Evolutionary conservation across 2,797 vertebrate species (phyloP).

Genomic region (Anas capensis): DNA sequence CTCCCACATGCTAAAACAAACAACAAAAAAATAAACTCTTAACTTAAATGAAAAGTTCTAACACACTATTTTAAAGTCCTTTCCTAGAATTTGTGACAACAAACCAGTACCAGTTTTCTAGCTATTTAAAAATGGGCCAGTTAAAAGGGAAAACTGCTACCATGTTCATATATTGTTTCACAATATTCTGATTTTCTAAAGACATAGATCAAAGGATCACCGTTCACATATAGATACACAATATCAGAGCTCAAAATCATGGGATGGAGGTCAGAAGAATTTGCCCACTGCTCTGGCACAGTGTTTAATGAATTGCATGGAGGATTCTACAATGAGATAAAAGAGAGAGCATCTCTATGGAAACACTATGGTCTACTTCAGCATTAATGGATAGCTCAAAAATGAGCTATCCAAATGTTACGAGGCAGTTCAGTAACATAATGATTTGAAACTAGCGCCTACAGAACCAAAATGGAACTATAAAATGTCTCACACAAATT

Average conservation of each 20-base stretch:
- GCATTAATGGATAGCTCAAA: background rate
- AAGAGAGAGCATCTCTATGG: conserved; percentile 62
- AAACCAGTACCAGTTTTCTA: background rate
- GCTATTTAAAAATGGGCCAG: background rate
- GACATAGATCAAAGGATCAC: background rate
- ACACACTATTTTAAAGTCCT: background rate
- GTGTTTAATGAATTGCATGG: conserved; percentile 21
- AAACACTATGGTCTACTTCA: conserved; percentile 63
- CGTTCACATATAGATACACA: background rate
- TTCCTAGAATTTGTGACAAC: background rate
- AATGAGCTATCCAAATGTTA: conserved; percentile 50
- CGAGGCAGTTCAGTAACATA: conserved; percentile 30
- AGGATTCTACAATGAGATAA: conserved; percentile 42
- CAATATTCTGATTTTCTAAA: background rate
- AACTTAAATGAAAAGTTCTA: conserved; percentile 5
- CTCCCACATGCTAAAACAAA: background rate
- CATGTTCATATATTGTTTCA: background rate
- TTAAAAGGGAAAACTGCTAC: background rate
- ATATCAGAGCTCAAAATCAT: background rate
- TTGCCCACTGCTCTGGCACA: background rate
- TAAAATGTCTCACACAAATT: conserved; percentile 21
- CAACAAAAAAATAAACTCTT: too few relatives aligned
- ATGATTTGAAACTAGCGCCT: conserved; percentile 40
- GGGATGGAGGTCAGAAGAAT: background rate
- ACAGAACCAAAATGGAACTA: conserved; percentile 28